phyloP scores from a whole-genome alignment of 2,888 invertebrate species.

The Tenthredo mesomela region DNA sequence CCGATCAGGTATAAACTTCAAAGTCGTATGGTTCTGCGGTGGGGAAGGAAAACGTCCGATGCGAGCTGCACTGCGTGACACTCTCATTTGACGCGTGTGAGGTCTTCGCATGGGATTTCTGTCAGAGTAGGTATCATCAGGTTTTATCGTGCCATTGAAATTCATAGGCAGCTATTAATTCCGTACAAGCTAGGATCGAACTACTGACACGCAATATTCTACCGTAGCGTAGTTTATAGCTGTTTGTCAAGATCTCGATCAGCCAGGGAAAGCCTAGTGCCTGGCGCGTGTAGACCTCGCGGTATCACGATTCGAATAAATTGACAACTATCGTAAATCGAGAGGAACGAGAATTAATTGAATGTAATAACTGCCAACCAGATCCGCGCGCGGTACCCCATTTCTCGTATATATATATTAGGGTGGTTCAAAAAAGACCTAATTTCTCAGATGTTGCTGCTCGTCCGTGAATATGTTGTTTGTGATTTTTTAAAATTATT shows the following conservation, averaged over 20 bases:
- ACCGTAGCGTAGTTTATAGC: slow-evolving; percentile 54
- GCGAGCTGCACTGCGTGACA: neutral
- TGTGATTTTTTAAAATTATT: no score
- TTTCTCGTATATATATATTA: neutral
- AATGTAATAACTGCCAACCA: slow-evolving; percentile 51
- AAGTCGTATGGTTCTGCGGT: neutral
- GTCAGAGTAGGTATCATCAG: slow-evolving; percentile 54
- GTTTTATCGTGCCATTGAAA: slow-evolving; percentile 58
- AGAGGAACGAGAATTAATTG: slow-evolving; percentile 57
- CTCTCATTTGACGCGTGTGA: slow-evolving; percentile 54
- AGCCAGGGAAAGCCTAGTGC: slow-evolving; percentile 47
- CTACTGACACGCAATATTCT: slow-evolving; percentile 57
- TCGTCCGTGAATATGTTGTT: no score
- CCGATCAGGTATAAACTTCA: slow-evolving; percentile 29
- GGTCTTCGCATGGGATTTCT: slow-evolving; percentile 49
- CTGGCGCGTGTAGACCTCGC: slow-evolving; percentile 41
- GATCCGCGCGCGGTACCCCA: slow-evolving; percentile 8
- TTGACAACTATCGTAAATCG: slow-evolving; percentile 56
- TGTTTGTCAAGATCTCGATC: slow-evolving; percentile 54
- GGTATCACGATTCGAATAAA: slow-evolving; percentile 57
- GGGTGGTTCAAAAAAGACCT: no score
- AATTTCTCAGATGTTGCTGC: no score
- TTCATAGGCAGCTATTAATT: slow-evolving; percentile 61
- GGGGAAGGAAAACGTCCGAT: neutral
- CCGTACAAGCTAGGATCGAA: slow-evolving; percentile 56